Evolutionary conservation across 2,888 invertebrate genomes (phyloP).

Genomic region (Aradus depressus): DNA sequence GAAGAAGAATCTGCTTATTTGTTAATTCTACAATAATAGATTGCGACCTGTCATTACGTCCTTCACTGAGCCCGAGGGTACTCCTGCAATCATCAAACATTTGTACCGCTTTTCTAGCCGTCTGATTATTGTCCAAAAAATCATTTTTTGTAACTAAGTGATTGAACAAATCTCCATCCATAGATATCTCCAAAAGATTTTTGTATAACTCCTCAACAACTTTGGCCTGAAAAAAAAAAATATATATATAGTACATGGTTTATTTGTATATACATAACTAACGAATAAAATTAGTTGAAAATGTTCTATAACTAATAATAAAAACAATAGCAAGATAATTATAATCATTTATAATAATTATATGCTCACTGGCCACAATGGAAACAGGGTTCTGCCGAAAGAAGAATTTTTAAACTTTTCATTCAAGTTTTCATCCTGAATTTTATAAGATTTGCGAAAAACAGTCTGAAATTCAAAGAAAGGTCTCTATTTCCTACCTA

Average conservation of each 20-base stretch:
- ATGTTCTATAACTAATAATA: no score
- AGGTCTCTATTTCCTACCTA: no score
- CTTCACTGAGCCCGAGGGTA: conserved; percentile 35
- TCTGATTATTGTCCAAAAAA: conserved; percentile 35
- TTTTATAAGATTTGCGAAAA: no score
- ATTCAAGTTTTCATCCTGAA: no score
- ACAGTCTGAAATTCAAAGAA: no score
- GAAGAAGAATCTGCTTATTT: conserved; percentile 50
- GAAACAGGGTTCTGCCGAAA: no score
- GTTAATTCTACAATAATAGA: conserved; percentile 43
- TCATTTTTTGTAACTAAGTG: conserved; percentile 3
- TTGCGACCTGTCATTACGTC: conserved; percentile 45
- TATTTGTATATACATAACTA: no score
- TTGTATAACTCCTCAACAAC: conserved; percentile 33
- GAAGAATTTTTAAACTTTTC: no score
- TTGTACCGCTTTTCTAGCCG: conserved; percentile 32
- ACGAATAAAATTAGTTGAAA: no score
- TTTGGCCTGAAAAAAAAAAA: conserved; percentile 33
- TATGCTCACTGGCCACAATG: no score
- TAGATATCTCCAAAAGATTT: conserved; percentile 30
- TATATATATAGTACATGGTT: not conserved
- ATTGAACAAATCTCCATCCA: conserved; percentile 31
- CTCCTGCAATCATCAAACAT: not conserved
- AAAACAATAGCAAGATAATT: no score
- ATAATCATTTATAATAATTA: no score